Evolutionary conservation across 1,140 invertebrate genomes (phyloP).

Genomic region (Atta texana): DNA sequence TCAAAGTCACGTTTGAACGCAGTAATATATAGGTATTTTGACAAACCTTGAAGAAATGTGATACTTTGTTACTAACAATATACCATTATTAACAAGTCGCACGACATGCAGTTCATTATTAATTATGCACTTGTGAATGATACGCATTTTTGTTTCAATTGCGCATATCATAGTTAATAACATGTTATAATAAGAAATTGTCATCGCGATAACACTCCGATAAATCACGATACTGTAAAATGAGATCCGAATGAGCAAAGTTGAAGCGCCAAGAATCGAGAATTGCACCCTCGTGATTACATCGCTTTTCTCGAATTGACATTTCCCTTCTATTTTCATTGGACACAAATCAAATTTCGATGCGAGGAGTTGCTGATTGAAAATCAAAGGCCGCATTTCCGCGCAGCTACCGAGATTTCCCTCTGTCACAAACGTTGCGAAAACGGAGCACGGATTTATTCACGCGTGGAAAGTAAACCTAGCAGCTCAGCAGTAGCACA

Average conservation of each 20-base stretch:
- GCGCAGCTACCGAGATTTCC: constrained; percentile 45
- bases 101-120: constrained; percentile 2
- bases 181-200: constrained; percentile 8
- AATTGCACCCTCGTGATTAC: constrained; percentile 9
- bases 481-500: constrained; percentile 28
- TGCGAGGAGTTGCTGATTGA: constrained; percentile 54
- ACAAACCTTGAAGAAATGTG: background rate
- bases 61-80: background rate
- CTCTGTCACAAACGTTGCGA: constrained; percentile 45
- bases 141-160: constrained; percentile 6
- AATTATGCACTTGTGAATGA: constrained; percentile 9
- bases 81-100: constrained; percentile 9
- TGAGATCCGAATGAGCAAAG: constrained; percentile 4
- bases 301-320: constrained; percentile 25
- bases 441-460: constrained; percentile 53
- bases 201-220: constrained; percentile 9
- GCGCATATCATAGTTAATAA: constrained; percentile 7
- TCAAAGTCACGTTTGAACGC: background rate
- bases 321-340: constrained; percentile 58
- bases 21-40: background rate
- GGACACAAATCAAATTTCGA: constrained; percentile 57
- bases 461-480: constrained; percentile 48
- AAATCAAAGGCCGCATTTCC: constrained; percentile 59
- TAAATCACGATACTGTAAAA: constrained; percentile 24
- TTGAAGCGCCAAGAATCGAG: background rate